Percentiles rank a stretch among this genome's conserved stretches.
phyloP scores from a whole-genome alignment of 2,888 invertebrate genomes.

The Tiliacea citrago region DNA sequence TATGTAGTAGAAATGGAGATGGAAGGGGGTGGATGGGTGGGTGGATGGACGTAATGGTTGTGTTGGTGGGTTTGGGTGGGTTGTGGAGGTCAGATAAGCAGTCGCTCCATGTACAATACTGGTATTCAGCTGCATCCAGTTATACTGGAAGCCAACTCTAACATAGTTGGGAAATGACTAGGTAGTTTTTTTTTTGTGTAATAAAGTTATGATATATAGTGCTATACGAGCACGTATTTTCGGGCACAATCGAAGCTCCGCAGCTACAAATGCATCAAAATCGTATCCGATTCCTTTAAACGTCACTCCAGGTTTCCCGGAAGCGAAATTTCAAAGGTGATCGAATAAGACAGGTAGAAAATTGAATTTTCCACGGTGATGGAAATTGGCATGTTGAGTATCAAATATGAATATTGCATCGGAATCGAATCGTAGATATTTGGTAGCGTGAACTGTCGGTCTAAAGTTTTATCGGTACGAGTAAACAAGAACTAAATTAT shows the following conservation, averaged over 20 bases:
- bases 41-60: background rate
- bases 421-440: constrained; percentile 24
- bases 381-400: constrained; percentile 8
- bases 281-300: background rate
- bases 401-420: constrained; percentile 40
- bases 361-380: constrained; percentile 29
- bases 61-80: background rate
- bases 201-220: background rate
- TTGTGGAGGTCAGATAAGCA: too few relatives aligned
- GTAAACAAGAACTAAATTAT: background rate
- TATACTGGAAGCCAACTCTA: background rate
- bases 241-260: background rate
- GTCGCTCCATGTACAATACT: background rate
- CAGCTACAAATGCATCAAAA: background rate
- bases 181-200: background rate
- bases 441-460: background rate
- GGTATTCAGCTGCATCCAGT: background rate
- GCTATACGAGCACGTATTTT: background rate
- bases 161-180: background rate
- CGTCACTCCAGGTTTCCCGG: background rate
- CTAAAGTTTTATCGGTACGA: background rate
- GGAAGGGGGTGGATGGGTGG: background rate
- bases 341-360: constrained; percentile 37
- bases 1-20: background rate
- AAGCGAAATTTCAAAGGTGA: constrained; percentile 18